Conservation (phyloP, 2,113 vertebrate genomes). For the Platichthys stellatus region DNA sequence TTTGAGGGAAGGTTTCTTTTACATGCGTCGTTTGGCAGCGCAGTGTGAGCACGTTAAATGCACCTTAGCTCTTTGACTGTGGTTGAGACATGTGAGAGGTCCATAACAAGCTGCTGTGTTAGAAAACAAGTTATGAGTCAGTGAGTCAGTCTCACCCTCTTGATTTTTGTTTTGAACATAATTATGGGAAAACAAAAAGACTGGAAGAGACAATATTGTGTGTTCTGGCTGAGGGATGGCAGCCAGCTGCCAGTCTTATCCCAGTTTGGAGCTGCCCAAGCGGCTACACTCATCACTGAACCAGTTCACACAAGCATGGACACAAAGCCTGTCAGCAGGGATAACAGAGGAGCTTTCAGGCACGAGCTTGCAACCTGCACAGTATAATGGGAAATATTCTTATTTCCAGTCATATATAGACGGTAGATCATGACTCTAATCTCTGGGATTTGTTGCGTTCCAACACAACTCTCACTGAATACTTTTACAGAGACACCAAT, state of each 20-base stretch:
- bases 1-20: not conserved
- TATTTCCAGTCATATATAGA: conserved; percentile 5
- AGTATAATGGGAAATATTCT: conserved; percentile 36
- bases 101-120: not conserved
- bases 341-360: conserved; percentile 23
- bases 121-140: not conserved
- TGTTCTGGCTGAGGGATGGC: conserved; percentile 8
- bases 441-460: conserved; percentile 4
- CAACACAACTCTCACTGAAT: no score
- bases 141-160: not conserved
- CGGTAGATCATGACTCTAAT: conserved; percentile 13
- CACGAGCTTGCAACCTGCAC: conserved; percentile 32
- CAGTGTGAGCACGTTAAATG: not conserved
- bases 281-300: conserved; percentile 29
- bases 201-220: not conserved
- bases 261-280: conserved; percentile 22
- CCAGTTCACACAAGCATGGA: conserved; percentile 36
- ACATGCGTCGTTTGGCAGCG: not conserved
- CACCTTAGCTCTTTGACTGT: not conserved
- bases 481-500: no score
- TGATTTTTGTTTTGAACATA: conserved; percentile 6
- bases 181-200: conserved; percentile 9
- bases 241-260: conserved; percentile 21
- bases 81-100: not conserved
- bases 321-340: not conserved